phyloP scores from a whole-genome alignment of 2,797 vertebrate species.

The Acipenser ruthenus region DNA sequence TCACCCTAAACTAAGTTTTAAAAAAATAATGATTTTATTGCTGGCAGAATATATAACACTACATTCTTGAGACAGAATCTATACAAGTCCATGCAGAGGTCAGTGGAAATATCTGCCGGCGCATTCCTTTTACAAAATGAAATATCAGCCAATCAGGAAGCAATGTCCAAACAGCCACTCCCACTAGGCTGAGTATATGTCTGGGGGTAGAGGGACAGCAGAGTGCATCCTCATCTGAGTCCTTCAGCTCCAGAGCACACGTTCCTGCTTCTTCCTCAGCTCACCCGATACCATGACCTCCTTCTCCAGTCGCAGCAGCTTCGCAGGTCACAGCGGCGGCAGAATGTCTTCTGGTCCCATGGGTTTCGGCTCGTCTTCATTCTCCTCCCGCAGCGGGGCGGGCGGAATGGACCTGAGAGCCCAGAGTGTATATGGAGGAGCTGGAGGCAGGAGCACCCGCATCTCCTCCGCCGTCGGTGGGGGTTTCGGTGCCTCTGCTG shows the following conservation, averaged over 20 bases:
- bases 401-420: constrained; percentile 15
- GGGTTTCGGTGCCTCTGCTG: not conserved
- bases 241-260: too few species aligned
- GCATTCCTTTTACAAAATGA: constrained; percentile 16
- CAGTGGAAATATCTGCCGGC: not conserved
- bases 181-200: constrained; percentile 7
- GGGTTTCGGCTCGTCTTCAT: not conserved
- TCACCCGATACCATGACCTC: constrained; percentile 10
- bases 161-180: constrained; percentile 5
- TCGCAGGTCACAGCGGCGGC: constrained; percentile 21
- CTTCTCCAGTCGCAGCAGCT: constrained; percentile 20
- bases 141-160: not conserved
- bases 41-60: too few species aligned
- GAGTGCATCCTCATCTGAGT: constrained; percentile 1
- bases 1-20: too few species aligned
- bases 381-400: constrained; percentile 15
- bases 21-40: too few species aligned
- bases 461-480: constrained; percentile 23
- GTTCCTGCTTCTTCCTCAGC: not conserved
- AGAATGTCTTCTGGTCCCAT: constrained; percentile 16
- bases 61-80: too few species aligned
- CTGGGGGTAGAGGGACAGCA: not conserved
- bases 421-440: constrained; percentile 27
- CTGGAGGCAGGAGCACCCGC: constrained; percentile 26
- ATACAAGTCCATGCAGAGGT: not conserved